Percentiles rank a stretch among this genome's conserved stretches.
phyloP scores from a whole-genome alignment of 2,888 invertebrate species.

The Mamestra brassicae region DNA sequence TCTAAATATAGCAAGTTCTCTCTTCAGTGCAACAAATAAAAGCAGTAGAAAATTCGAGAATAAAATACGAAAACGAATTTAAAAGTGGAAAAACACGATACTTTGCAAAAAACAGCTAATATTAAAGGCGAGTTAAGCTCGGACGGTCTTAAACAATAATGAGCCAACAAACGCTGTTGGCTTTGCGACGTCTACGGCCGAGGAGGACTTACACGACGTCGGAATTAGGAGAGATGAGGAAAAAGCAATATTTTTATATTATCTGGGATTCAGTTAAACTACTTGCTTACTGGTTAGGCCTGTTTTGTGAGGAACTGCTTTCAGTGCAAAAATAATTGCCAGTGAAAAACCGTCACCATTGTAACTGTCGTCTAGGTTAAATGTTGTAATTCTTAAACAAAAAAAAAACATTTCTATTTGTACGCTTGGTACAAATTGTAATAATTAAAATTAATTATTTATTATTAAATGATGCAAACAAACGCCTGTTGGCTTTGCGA shows the following conservation, averaged over 20 bases:
- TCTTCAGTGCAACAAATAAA: not conserved
- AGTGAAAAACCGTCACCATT: too few relatives aligned
- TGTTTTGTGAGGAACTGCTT: too few relatives aligned
- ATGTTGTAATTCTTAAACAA: too few relatives aligned
- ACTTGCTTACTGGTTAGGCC: too few relatives aligned
- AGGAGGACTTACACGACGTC: conserved; percentile 44
- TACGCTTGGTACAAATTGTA: too few relatives aligned
- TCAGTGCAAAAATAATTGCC: too few relatives aligned
- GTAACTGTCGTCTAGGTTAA: too few relatives aligned
- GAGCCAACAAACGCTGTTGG: conserved; percentile 77
- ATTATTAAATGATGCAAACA: too few relatives aligned
- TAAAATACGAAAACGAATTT: conserved; percentile 31
- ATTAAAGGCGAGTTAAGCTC: conserved; percentile 75
- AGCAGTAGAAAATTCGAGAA: not conserved
- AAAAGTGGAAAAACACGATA: conserved; percentile 45
- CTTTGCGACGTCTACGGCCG: conserved; percentile 64
- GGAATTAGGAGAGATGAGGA: conserved; percentile 1
- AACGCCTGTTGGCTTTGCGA: not conserved
- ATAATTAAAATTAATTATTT: too few relatives aligned
- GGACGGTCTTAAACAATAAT: conserved; percentile 79
- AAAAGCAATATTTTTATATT: not conserved
- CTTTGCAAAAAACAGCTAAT: conserved; percentile 66
- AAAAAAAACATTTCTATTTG: too few relatives aligned
- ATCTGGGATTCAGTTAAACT: too few relatives aligned
- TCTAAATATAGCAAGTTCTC: not conserved